Base-by-base conservation (phyloP, 2,888 invertebrate species). In the Orthosia cruda region DNA sequence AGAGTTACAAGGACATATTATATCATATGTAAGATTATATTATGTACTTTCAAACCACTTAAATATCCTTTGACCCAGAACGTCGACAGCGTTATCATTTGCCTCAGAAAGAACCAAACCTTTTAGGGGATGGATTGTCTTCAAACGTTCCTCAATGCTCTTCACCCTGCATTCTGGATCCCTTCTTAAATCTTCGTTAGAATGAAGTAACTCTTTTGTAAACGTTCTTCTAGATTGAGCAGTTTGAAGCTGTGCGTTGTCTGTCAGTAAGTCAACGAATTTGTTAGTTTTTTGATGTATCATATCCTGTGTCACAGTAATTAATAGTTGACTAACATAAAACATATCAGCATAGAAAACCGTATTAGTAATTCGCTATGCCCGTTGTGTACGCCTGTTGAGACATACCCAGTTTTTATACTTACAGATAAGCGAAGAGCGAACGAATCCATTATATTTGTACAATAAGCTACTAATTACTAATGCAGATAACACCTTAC, bases 391-490 rank as follows among this genome's bases (percentile, higher is more conserved):
- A 15, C 12, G 15, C 20, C 15, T 54, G 20, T 55, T 32, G 12
- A 65, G 18, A 58, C n/a, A 50, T 15, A 79, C 16, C 32, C 23
- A n/a, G 45, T 54, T 68, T 69, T 62, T 80, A 74, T 1, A 20
- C 55, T 50, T 20, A n/a, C 26, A 57, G 81, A 84, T 81, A 80
- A 74, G 81, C 81, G 50, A 49, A 59, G 74, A 74, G 81, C 81
- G 52, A 49, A 67, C 18, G 69, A 62, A 69, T 54, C 61, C 64
- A 69, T 61, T 49, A 62, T 66, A 55, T 26, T 66, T 62, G n/a
- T 64, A 69, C 15, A n/a, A 54, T 58, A 50, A 54, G 45, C 23
- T 62, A 40, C 20, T 45, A 49, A 49, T 72, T 84, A 84, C 54
- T 81, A 66, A 81, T 74, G 20, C 15, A 50, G 75, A 84, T 84